Evolutionary conservation across 2,113 vertebrate species (phyloP).

Genomic region (Hymenochirus boettgeri): DNA sequence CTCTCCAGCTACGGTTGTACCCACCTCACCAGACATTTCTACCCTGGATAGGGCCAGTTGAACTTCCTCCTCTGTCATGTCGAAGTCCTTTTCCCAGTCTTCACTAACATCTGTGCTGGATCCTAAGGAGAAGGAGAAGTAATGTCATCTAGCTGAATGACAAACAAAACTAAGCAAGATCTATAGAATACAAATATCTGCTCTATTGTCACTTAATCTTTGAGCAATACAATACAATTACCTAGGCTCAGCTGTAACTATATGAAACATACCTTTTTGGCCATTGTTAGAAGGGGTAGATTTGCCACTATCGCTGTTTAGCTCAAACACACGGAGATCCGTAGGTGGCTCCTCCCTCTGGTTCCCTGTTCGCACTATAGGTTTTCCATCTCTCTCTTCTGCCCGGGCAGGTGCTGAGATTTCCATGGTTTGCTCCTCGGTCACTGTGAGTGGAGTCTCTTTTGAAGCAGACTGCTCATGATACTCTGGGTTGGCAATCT

Average conservation of each 20-base stretch:
- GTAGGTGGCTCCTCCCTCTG: constrained; percentile 77
- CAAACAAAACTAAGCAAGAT: too few species aligned
- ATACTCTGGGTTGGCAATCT: constrained; percentile 67
- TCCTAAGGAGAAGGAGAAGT: constrained; percentile 56
- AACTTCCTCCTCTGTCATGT: constrained; percentile 98
- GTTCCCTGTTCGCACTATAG: constrained; percentile 60
- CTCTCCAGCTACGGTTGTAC: constrained; percentile 35
- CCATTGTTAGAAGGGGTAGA: constrained; percentile 96
- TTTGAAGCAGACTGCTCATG: constrained; percentile 40
- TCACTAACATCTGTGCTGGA: constrained; percentile 96
- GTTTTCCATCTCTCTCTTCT: constrained; percentile 49
- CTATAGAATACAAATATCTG: too few species aligned
- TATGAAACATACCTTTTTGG: constrained; percentile 79
- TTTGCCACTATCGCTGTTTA: constrained; percentile 95
- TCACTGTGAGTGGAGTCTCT: constrained; percentile 46
- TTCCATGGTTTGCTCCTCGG: constrained; percentile 44
- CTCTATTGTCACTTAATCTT: background rate
- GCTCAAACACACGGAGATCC: constrained; percentile 90
- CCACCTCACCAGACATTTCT: constrained; percentile 81
- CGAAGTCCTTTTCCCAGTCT: constrained; percentile 98
- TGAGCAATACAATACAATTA: too few species aligned
- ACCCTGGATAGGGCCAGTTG: constrained; percentile 86
- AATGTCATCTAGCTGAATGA: background rate
- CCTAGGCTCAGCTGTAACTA: background rate
- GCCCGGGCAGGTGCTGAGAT: constrained; percentile 32